Evolutionary conservation across 2,113 vertebrate species (phyloP), one percentile per base, ranked within the genome.

Genomic region (Heterochromis multidens): DNA sequence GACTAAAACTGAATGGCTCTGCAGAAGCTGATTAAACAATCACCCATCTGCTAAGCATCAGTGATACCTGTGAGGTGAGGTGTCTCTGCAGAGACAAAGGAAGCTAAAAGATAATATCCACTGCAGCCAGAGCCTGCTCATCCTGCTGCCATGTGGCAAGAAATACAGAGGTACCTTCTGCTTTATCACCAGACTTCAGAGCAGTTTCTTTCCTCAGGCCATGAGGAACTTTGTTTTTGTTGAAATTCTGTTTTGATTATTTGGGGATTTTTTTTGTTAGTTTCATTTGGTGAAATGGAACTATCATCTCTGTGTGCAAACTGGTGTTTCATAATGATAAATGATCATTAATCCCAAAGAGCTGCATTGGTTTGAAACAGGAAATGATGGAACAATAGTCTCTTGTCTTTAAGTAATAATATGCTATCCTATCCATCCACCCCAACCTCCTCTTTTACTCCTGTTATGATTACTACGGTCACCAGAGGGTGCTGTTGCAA

Each of bases 1-100:
- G 62, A 43, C 35, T 70, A 70, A 70, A 29, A 49, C 65, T 72
- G 14, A 40, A 29, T 27, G 23, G 16, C 16, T 17, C 16, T 49
- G 14, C 2, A 6, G 46, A 16, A 49, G 46, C 14, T 70, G 25
- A 70, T 27, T 11, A 72, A 72, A 49, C 5, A 9, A 9, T 16
- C 63, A 29, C 9, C 23, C 65, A 5, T 72, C 16, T 29, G 16
- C 23, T 19, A 25, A 72, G 65, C 25, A 3, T 25, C 25, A 29
- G 65, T 72, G 65, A 27, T 70, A 46, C 65, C 65, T 43, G n/a
- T 40, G 62, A 67, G 62, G 62, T 37, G 43, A 46, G 43, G 43
- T 5, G 23, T 67, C 61, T 37, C 33, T 40, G 37, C 63, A 67
- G 37, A 23, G 23, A 4, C 62, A 67, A 40, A 25, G 62, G 35